phyloP scores from a whole-genome alignment of 2,113 vertebrate species.

The Syngnathoides biaculeatus region DNA sequence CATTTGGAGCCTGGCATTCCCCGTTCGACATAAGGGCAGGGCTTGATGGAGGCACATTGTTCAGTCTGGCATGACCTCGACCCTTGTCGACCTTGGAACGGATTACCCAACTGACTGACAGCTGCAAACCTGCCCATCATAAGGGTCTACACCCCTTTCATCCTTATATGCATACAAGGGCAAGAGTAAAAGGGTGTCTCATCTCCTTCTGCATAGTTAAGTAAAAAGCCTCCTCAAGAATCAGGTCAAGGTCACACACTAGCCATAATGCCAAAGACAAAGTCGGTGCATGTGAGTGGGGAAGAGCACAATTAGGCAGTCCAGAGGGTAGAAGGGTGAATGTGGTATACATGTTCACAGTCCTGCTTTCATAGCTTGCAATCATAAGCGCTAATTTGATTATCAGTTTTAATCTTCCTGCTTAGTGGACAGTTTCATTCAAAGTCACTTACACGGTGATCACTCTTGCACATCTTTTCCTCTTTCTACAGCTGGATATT shows the following conservation, averaged over 20 bases:
- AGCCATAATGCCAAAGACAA: constrained; percentile 58
- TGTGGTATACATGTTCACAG: constrained; percentile 46
- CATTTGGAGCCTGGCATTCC: constrained; percentile 18
- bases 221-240: constrained; percentile 69
- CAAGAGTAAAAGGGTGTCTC: constrained; percentile 59
- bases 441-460: constrained; percentile 70
- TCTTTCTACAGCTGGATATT: constrained; percentile 66
- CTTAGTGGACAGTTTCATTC: constrained; percentile 71
- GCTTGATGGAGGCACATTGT: neutral
- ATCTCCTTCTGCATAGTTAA: constrained; percentile 72
- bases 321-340: constrained; percentile 3
- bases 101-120: constrained; percentile 50
- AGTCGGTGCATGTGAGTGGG: constrained; percentile 23
- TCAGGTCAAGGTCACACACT: constrained; percentile 70
- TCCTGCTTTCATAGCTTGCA: constrained; percentile 54
- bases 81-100: constrained; percentile 41
- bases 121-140: constrained; percentile 24
- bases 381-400: constrained; percentile 64
- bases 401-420: constrained; percentile 63
- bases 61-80: constrained; percentile 45
- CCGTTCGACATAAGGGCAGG: constrained; percentile 9
- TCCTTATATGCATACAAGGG: constrained; percentile 56
- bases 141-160: constrained; percentile 40
- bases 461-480: constrained; percentile 59
- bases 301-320: constrained; percentile 25